These are phyloP conservation scores for Suillia variegata DNA, from an alignment of 2,888 invertebrate genomes.

Conservation along the genomic window DNA sequence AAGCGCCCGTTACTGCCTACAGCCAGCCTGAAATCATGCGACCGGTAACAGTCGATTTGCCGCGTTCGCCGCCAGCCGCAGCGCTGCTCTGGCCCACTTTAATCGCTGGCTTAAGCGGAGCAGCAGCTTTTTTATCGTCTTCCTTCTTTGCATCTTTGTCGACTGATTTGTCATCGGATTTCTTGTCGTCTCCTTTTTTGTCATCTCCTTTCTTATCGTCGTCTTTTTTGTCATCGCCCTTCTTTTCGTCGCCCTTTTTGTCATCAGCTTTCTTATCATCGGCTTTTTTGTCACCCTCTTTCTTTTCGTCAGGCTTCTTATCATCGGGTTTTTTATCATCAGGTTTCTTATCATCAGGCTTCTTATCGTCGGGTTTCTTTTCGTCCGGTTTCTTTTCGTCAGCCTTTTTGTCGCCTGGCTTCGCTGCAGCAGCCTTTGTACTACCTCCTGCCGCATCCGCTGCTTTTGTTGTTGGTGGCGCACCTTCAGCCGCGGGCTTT, in stretches of 20 bases:
- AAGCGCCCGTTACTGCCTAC: too few species aligned
- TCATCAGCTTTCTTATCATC: slow-evolving; percentile 24
- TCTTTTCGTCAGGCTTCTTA: slow-evolving; percentile 39
- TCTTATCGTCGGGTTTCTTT: slow-evolving; percentile 24
- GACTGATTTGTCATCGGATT: slow-evolving; percentile 26
- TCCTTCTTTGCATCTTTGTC: slow-evolving; percentile 36
- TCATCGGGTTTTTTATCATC: slow-evolving; percentile 31
- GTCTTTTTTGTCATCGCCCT: slow-evolving; percentile 25
- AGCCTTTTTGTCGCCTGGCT: slow-evolving; percentile 25
- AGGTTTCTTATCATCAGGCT: slow-evolving; percentile 24
- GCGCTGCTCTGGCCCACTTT: slow-evolving; percentile 60
- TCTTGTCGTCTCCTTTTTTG: slow-evolving; percentile 34
- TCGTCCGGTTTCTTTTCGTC: slow-evolving; percentile 22
- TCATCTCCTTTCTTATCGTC: slow-evolving; percentile 24
- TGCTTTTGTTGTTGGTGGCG: slow-evolving; percentile 38
- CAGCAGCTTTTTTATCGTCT: slow-evolving; percentile 44
- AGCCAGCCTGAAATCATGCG: slow-evolving; percentile 78
- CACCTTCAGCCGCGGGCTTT: slow-evolving; percentile 46
- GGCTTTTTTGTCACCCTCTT: slow-evolving; percentile 31
- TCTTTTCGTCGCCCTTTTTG: slow-evolving; percentile 24
- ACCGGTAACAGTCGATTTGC: slow-evolving; percentile 76
- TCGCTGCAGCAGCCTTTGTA: slow-evolving; percentile 25
- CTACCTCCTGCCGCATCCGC: slow-evolving; percentile 38
- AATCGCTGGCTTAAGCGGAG: slow-evolving; percentile 50
- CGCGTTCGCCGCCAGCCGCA: slow-evolving; percentile 65